phyloP scores from a whole-genome alignment of 2,113 vertebrate genomes.

The Serinus canaria region DNA sequence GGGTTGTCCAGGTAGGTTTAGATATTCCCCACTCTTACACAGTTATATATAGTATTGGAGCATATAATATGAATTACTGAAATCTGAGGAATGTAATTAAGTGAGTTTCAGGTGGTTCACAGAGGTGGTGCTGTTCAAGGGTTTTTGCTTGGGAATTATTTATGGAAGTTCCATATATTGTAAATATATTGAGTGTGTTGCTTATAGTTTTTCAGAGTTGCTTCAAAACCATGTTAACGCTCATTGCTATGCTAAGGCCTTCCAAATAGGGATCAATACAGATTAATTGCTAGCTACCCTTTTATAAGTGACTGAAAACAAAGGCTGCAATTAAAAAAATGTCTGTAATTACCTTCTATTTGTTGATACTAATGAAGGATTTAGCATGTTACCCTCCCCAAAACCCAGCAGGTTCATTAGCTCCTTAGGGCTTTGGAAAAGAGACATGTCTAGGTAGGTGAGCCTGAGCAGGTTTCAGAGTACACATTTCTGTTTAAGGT shows the following conservation, averaged over 20 bases:
- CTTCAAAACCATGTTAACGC: background rate
- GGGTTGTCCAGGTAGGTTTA: background rate
- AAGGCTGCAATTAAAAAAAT: background rate
- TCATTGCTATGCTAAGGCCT: background rate
- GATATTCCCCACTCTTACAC: background rate
- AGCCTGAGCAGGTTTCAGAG: background rate
- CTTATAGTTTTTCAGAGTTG: background rate
- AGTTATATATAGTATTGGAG: background rate
- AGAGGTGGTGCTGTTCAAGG: background rate
- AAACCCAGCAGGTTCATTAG: background rate
- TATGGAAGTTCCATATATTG: background rate
- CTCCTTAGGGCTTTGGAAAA: background rate
- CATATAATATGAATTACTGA: background rate
- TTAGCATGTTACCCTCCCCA: background rate
- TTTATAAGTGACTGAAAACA: background rate
- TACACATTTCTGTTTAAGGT: background rate
- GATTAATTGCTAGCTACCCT: background rate
- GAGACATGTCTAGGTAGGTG: background rate
- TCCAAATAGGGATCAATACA: rapidly evolving
- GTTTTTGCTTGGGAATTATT: background rate
- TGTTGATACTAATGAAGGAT: background rate
- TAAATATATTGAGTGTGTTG: background rate
- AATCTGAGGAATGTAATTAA: background rate
- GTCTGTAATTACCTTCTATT: background rate
- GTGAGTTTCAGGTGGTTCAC: background rate